These are phyloP conservation scores for Hesperophylax magnus DNA, from an alignment of 1,140 invertebrate genomes.

Conservation along the genomic window DNA sequence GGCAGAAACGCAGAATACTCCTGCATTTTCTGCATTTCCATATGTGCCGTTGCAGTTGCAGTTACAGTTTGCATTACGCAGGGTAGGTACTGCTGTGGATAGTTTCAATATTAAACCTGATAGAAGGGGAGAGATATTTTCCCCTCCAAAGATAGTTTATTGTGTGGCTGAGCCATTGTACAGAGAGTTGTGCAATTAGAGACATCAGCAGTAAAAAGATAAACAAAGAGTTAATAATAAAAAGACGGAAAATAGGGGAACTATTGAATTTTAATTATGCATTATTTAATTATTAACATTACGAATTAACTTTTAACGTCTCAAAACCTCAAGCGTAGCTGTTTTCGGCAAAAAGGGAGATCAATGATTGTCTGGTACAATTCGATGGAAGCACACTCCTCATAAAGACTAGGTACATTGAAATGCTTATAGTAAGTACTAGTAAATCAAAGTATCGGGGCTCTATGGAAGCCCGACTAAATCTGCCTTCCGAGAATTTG, in stretches of 20 bases:
- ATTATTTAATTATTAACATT: too few relatives aligned
- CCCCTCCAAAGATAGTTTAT: conserved; percentile 44
- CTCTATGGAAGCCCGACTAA: too few relatives aligned
- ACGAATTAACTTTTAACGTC: too few relatives aligned
- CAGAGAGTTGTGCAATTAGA: conserved; percentile 53
- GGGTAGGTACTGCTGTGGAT: neutral
- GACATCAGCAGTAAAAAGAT: conserved; percentile 50
- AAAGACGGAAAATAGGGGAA: neutral
- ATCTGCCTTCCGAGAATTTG: too few relatives aligned
- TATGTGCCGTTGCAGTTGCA: neutral
- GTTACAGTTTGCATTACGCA: neutral
- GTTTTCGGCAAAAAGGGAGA: too few relatives aligned
- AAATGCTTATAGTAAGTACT: too few relatives aligned
- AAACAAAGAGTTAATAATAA: conserved; percentile 47
- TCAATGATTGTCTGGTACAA: too few relatives aligned
- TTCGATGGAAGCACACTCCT: too few relatives aligned
- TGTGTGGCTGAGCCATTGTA: conserved; percentile 38
- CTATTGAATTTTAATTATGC: neutral
- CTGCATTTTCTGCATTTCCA: neutral
- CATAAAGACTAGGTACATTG: too few relatives aligned
- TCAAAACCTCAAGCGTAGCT: too few relatives aligned
- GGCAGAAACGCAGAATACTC: neutral
- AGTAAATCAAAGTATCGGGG: too few relatives aligned
- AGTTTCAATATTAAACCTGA: conserved; percentile 9
- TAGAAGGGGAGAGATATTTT: conserved; percentile 9